Evolutionary conservation across 2,797 vertebrate species (phyloP).

Genomic region (Paramormyrops hopkinsi): DNA sequence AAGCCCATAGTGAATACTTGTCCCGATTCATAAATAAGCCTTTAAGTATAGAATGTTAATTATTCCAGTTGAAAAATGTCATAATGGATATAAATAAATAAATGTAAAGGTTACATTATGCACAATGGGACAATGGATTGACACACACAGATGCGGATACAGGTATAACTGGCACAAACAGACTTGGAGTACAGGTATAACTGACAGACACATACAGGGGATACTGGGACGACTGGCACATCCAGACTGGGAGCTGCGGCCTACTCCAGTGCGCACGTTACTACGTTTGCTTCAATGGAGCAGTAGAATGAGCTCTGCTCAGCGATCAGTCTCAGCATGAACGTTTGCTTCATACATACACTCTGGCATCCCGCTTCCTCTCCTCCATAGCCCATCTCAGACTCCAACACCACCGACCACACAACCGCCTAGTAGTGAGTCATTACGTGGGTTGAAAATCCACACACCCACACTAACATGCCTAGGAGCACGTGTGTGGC

Average conservation of each 20-base stretch:
- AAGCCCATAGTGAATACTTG: conserved; percentile 17
- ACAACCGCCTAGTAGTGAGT: conserved; percentile 54
- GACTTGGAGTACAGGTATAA: background rate
- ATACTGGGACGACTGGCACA: background rate
- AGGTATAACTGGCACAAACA: background rate
- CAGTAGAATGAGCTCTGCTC: background rate
- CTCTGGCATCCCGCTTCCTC: background rate
- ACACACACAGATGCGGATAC: background rate
- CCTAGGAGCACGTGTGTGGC: conserved; percentile 16
- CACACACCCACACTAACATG: conserved; percentile 23
- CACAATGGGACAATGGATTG: background rate
- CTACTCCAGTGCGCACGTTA: background rate
- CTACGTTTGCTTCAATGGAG: background rate
- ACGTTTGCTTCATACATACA: background rate
- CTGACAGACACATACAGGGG: background rate
- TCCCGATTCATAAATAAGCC: background rate
- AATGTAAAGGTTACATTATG: background rate
- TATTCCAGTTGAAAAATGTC: background rate
- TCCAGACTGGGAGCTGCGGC: background rate
- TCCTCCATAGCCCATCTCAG: background rate
- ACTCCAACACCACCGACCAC: conserved; percentile 29
- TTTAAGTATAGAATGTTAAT: background rate
- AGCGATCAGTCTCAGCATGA: background rate
- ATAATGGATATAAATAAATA: background rate
- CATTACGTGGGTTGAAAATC: conserved; percentile 39